Evolutionary conservation across 2,888 invertebrate genomes (phyloP).

Genomic region (Ctenicera cuprea): DNA sequence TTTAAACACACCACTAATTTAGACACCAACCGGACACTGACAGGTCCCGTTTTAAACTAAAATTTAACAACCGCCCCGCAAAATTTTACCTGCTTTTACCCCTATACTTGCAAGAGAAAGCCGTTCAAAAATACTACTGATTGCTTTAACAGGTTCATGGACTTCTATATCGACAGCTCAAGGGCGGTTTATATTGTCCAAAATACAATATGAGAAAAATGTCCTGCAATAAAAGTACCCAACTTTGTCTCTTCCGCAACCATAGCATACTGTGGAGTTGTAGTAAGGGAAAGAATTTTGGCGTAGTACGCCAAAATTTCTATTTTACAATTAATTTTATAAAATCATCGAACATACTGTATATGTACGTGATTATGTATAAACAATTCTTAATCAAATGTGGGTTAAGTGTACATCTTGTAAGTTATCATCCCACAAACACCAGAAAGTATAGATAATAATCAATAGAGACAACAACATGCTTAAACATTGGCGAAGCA

Average conservation of each 20-base stretch:
- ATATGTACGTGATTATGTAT: too few species aligned
- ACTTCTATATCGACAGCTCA: slow-evolving; percentile 4
- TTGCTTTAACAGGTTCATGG: not conserved
- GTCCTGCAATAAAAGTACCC: not conserved
- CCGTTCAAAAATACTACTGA: slow-evolving; percentile 21
- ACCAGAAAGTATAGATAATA: too few species aligned
- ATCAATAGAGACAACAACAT: too few species aligned
- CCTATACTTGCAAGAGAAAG: slow-evolving; percentile 30
- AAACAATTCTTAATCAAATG: too few species aligned
- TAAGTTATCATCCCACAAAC: too few species aligned
- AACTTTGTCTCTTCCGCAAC: not conserved
- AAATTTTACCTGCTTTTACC: slow-evolving; percentile 48
- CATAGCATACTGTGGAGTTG: too few species aligned
- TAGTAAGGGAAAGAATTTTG: too few species aligned
- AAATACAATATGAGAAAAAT: not conserved
- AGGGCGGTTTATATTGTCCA: not conserved
- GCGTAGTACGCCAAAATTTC: too few species aligned
- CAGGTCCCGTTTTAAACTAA: slow-evolving; percentile 39
- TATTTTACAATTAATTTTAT: too few species aligned
- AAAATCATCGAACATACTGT: too few species aligned
- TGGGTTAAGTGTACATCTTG: too few species aligned
- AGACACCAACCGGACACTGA: slow-evolving; percentile 30
- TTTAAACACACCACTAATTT: slow-evolving; percentile 1
- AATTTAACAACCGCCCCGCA: slow-evolving; percentile 19
- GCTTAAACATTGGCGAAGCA: too few species aligned